Evolutionary conservation across 2,113 vertebrate species (phyloP), one percentile per base, ranked within the genome.

Genomic region (Cyanoramphus novaezelandiae): DNA sequence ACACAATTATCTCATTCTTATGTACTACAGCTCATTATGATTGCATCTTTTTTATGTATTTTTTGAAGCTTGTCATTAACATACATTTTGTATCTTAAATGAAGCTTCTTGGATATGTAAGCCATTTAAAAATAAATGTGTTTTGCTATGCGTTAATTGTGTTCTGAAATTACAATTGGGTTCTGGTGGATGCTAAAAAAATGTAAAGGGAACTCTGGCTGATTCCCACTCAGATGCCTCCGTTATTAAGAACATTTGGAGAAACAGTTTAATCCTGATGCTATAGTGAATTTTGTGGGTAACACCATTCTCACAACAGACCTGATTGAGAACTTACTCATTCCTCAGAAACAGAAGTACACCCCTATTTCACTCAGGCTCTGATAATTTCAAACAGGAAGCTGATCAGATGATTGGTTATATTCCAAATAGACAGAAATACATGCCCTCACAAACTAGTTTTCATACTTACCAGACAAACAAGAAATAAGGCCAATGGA

Each of bases 401-500:
- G 16, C 57, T 84, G 39, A 31, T 79, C 21, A 79, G 13, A 72
- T 80, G 37, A 12, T 37, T 67, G 20, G 6, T 1, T 85, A 18
- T 31, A 50, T 57, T 62, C 53, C 63, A 65, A 68, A 41, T 6
- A 8, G 41, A 53, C 3, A 71, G 11, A 86, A 82, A 43, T 35
- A 86, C 0, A 64, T 2, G 4, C 9, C 19, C 31, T 69, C 53
- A 31, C 41, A 70, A 86, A 82, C 53, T 46, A 25, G 49, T 88
- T 86, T 78, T 75, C 65, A 92, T 97, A 98, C 99, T 99, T 98
- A 99, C 99, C 99, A 99, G 97, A 97, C 99, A 99, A 94, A 99
- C 99, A 95, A 99, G 98, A 97, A 99, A 99, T 93, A 99, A 98
- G 90, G 99, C 99, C 95, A 99, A 82, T 1, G 99, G 99, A 90